phyloP scores from a whole-genome alignment of 2,797 vertebrate species.

The Anabas testudineus region DNA sequence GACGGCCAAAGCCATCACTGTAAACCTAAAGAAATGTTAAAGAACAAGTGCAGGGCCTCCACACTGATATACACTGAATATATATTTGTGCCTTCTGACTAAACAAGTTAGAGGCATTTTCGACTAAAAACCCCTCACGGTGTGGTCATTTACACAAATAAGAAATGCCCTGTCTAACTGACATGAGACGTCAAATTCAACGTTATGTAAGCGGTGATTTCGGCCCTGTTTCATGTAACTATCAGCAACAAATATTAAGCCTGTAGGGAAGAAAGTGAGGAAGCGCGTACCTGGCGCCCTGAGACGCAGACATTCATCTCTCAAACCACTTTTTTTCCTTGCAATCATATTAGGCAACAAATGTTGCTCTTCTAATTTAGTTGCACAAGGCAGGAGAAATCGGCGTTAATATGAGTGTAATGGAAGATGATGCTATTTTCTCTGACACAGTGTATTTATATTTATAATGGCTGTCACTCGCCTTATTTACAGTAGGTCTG shows the following conservation, averaged over 20 bases:
- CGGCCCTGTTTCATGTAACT: constrained; percentile 62
- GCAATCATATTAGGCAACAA: background rate
- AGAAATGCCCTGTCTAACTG: constrained; percentile 17
- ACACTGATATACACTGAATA: too few species aligned
- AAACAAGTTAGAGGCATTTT: background rate
- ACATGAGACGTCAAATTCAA: constrained; percentile 42
- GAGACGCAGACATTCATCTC: constrained; percentile 5
- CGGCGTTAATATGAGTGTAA: background rate
- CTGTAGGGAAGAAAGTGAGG: constrained; percentile 28
- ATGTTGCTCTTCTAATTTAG: background rate
- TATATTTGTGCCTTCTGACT: background rate
- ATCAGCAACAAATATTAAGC: constrained; percentile 58
- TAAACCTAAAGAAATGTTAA: constrained; percentile 30
- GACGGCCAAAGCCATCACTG: constrained; percentile 73
- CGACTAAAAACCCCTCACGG: background rate
- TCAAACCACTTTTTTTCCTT: background rate
- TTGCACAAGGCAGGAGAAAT: background rate
- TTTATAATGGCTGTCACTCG: background rate
- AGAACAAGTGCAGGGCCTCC: background rate
- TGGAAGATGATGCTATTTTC: background rate
- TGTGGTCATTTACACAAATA: background rate
- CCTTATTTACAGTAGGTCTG: background rate
- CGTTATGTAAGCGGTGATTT: constrained; percentile 63
- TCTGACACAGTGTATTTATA: background rate
- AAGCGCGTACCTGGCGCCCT: background rate